Evolutionary conservation across 1,140 invertebrate species (phyloP), one percentile per base, ranked within the genome.

Genomic region (Phymorhynchus buccinoides): DNA sequence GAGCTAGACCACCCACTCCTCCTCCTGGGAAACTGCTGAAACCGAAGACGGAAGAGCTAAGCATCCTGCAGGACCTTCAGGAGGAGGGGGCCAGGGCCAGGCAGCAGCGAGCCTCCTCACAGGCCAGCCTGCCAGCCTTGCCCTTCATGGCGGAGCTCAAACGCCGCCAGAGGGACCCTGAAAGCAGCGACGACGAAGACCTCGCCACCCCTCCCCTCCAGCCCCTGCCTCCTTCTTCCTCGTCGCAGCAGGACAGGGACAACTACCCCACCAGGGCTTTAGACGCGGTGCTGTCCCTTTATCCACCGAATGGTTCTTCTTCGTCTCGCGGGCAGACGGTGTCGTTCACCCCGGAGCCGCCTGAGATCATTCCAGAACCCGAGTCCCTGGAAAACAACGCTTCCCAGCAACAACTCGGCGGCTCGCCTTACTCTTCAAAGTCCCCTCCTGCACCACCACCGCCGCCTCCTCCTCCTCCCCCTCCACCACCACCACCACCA

Each of bases 131-230:
- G 1, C 62, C 66, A 0, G 0, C 81, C 37, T 32, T 42, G 37
- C 62, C 37, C 14, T 68, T 83, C 66, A 83, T 83, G 81, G 66
- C 81, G 41, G 81, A 83, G 39, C 81, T 83, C 12, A 83, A 83
- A 30, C 81, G 81, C 22, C 56, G 81, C 30, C 81, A 83, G 66
- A 35, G 81, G 44, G 62, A 83, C 9, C 81, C 81, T 7, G 79
- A 79, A 4, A 42, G 35, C 32, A 41, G 16, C 14, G 77, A 52
- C 42, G 66, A 41, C 52, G 80, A 83, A 4, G 66, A 71, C 66
- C 4, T n/a, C 27, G 71, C 32, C 27, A 4, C 27, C 9, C 42
- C 44, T 9, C 41, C 77, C 3, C n/a, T 1, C 4, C 44, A 2
- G 35, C 41, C 77, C 7, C 75, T 27, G 42, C 77, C 42, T 3